Base-by-base conservation (phyloP, 2,113 vertebrate species). In the Heloderma charlesbogerti region DNA sequence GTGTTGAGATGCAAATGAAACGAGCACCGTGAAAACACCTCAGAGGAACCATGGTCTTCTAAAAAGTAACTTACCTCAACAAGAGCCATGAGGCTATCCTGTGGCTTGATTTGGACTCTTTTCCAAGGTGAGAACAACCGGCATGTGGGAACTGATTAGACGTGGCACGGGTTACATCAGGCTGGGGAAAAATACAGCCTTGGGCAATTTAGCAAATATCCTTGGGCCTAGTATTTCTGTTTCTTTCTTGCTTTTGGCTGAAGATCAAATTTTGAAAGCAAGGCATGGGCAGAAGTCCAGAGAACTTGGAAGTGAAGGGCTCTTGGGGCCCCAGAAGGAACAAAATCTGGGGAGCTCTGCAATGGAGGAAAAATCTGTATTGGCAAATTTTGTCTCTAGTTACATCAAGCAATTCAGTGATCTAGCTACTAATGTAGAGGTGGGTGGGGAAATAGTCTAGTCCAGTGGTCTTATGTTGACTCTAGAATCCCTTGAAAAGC, bases 81-180 rank as follows among this genome's bases (percentile, higher is more conserved):
- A 0, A 0, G 69, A 2, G 87, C 57, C 54, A 31, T 51, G 78
- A 51, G 67, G 31, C 27, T 43, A 0, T 31, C 90, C 54, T n/a
- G 54, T 25, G 3, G 92, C 27, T 90, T 88, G 86, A 60, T 67
- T 6, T 91, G 90, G 77, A 67, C 88, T 63, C 63, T 94, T 51
- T 60, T 88, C 78, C 90, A 91, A 93, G 93, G 90, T 93, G 45
- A 92, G 92, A 37, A 82, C 3, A 0, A 51, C 8, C 25, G 77
- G 10, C 45, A 82, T 16, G 25, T 34, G 0, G 87, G 43, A 77
- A 4, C 0, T 1, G 78, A 48, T n/a, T 7, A 13, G 57, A 18
- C 31, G 45, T 66, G 12, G 63, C 10, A 71, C 13, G 20, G 15
- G 67, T 5, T 63, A 74, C 45, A 71, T 34, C 40, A 86, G 67